Base-by-base conservation (phyloP, 1,140 invertebrate species). In the Prorops nasuta region DNA sequence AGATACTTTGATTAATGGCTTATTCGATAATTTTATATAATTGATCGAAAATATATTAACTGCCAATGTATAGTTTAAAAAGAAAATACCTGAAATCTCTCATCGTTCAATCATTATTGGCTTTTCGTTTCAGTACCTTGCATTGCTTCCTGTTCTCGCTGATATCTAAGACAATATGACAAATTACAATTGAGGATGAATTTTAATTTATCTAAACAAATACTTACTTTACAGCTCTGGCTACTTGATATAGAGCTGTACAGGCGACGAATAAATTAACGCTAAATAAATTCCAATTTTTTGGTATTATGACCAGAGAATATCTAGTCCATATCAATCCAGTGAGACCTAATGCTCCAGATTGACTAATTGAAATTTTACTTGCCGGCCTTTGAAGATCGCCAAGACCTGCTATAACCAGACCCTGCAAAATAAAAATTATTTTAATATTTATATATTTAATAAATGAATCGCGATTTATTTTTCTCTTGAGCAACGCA, bases 211-310 rank as follows among this genome's bases (percentile, higher is more conserved):
- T 24, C 8, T 43, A 14, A 24, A n/a, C n/a, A n/a, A n/a, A n/a
- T 15, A 67, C 64, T 72, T 79, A 83, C 71, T 67, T 82, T 32
- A 83, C 36, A 9, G 84, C 91, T 69, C 92, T 82, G 36, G 69
- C 63, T 18, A 96, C 68, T 78, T 96, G 94, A 65, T 88, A 93
- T 0, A 89, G 47, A 49, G 88, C 92, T 10, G 93, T 96, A 1
- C 82, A 64, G 8, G 85, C 92, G 1, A 98, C 92, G 76, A 98
- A 98, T 1, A 96, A 78, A 77, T 98, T 98, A 2, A 98, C 95
- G 70, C 88, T 88, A 64, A 96, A 94, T 1, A 98, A 80, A 70
- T 86, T 91, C 75, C 87, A 96, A 77, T 98, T 98, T 79, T 94
- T 95, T 2, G 95, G 95, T 49, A 86, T 93, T 58, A 98, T 98